These are phyloP conservation scores for Stegastes partitus DNA, from an alignment of 2,113 vertebrate species.

Conservation along the genomic window DNA sequence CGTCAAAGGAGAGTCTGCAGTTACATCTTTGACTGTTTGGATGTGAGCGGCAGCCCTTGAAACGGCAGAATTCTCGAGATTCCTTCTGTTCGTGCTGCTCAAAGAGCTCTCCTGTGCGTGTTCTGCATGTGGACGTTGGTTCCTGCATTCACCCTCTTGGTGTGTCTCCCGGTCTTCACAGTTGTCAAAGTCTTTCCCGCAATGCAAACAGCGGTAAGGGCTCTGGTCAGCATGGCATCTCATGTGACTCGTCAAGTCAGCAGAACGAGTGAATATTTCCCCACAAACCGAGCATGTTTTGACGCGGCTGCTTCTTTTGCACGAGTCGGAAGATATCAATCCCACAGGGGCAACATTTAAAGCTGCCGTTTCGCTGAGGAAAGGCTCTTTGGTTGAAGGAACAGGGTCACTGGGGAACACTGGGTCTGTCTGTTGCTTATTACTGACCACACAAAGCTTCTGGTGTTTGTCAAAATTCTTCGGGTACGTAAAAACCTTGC, in stretches of 20 bases:
- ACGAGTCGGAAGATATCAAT: neutral
- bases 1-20: neutral
- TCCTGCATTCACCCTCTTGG: constrained; percentile 11
- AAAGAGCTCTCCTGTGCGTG: neutral
- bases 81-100: neutral
- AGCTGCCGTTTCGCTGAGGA: neutral
- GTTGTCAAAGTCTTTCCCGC: constrained; percentile 39
- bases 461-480: constrained; percentile 47
- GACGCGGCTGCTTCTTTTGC: constrained; percentile 1
- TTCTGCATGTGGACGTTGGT: neutral
- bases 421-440: constrained; percentile 8
- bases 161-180: constrained; percentile 10
- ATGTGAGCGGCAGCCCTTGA: neutral
- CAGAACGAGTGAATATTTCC: constrained; percentile 22
- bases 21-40: neutral
- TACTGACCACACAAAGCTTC: constrained; percentile 25
- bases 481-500: constrained; percentile 27
- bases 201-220: neutral
- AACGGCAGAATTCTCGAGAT: neutral
- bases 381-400: neutral
- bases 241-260: constrained; percentile 37
- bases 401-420: neutral
- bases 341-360: neutral
- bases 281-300: constrained; percentile 41
- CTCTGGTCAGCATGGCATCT: constrained; percentile 19